Base-by-base conservation (phyloP, 2,797 vertebrate genomes). In the Lagorchestes hirsutus region DNA sequence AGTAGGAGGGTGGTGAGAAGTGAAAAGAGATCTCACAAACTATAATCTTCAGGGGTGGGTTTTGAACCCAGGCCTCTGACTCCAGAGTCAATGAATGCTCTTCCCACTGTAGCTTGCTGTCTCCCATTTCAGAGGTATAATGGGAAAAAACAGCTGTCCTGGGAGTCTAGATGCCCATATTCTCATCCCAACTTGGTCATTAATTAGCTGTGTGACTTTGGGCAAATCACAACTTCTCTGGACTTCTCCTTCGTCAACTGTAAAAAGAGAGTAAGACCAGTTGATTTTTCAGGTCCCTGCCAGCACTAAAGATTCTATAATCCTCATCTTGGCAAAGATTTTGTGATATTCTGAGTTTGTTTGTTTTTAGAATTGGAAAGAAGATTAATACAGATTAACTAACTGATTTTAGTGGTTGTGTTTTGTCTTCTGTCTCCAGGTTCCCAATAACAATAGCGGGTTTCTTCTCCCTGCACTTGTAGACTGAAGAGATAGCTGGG, bases 401-500 rank as follows among this genome's bases (percentile, higher is more conserved):
- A 12, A 2, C 31, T 96, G 52, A 95, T 11, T 54, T 12, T 14
- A 62, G 91, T 55, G 12, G 52, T 97, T 31, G 8, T 58, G 57
- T 58, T 97, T 0, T 94, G 11, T 57, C 11, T 92, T 34, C 59
- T 62, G 4, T 96, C 31, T 93, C 10, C 50, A 55, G 55, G 54
- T 92, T 55, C 6, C 55, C 24, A 93, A 95, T 95, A 99, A 98
- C 98, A 3, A 97, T 98, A 0, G 95, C 95, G 0, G 98, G 98
- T 34, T 98, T 99, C 12, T 97, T 99, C 74, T 98, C 97, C 95
- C 98, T 99, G 90, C 97, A 28, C 46, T 98, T 98, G 0, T 98
- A 98, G 98, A 97, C 97, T 13, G 98, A 98, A 0, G 98, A 98
- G 50, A 6, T 98, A 54, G 98, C 98, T 8, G 98, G 99, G 92